Percentiles rank a stretch among this genome's conserved stretches.
These are phyloP conservation scores for Sminthurides aquaticus DNA, from an alignment of 2,888 invertebrate genomes.

Conservation along the genomic window DNA sequence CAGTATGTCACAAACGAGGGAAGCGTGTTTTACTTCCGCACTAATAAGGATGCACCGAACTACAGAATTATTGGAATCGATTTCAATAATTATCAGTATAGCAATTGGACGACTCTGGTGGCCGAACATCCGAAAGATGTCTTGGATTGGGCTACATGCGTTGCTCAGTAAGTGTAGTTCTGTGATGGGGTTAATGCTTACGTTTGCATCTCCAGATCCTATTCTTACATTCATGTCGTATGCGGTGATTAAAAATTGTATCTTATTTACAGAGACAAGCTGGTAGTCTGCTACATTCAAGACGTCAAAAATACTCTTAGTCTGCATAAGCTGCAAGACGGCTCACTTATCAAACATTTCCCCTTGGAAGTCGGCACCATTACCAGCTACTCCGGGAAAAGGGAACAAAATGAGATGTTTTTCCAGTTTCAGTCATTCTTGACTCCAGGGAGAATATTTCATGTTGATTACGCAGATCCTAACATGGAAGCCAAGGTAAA, in stretches of 20 bases:
- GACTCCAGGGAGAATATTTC: constrained; percentile 79
- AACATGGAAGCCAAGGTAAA: constrained; percentile 57
- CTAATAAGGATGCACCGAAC: constrained; percentile 88
- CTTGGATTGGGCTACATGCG: constrained; percentile 78
- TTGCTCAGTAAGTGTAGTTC: constrained; percentile 57
- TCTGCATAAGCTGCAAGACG: constrained; percentile 66
- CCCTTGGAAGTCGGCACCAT: constrained; percentile 81
- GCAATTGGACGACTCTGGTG: constrained; percentile 76
- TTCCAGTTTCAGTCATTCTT: constrained; percentile 91
- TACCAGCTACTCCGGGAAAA: constrained; percentile 74
- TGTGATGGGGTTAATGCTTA: too few relatives aligned
- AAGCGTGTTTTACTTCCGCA: constrained; percentile 72
- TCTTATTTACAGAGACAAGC: constrained; percentile 18
- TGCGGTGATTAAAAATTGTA: neutral
- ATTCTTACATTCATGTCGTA: neutral
- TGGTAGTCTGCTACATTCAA: constrained; percentile 32
- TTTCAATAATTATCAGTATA: constrained; percentile 61
- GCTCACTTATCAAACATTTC: constrained; percentile 64
- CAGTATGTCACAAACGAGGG: constrained; percentile 87
- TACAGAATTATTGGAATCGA: constrained; percentile 62
- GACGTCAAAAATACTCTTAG: constrained; percentile 91
- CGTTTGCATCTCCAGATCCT: too few relatives aligned
- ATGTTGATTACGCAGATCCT: constrained; percentile 65
- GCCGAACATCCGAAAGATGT: constrained; percentile 79
- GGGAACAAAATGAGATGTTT: constrained; percentile 79